Evolutionary conservation across 2,113 vertebrate species (phyloP).

Genomic region (Hemicordylus capensis): DNA sequence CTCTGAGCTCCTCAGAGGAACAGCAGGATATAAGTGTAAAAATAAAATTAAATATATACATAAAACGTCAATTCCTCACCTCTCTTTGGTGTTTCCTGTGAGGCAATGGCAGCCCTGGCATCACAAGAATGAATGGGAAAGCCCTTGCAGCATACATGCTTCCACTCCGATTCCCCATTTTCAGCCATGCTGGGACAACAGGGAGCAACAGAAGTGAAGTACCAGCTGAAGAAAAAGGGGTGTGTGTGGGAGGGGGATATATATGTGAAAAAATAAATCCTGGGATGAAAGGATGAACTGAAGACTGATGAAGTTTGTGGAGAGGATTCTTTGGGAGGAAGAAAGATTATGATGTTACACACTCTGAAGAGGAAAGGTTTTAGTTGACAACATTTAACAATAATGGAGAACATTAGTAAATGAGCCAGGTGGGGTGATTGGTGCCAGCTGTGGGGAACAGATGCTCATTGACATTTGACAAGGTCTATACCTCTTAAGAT

Average conservation of each 20-base stretch:
- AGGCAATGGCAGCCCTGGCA: background rate
- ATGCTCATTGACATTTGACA: too few relatives aligned
- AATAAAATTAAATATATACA: too few relatives aligned
- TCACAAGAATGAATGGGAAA: background rate
- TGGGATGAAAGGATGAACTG: background rate
- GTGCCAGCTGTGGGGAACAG: too few relatives aligned
- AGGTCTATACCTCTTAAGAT: too few relatives aligned
- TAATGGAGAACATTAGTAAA: too few relatives aligned
- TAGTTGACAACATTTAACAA: background rate
- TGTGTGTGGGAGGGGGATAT: too few relatives aligned
- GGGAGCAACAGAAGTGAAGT: background rate
- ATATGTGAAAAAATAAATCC: too few relatives aligned
- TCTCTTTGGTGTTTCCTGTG: too few relatives aligned
- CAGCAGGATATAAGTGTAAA: too few relatives aligned
- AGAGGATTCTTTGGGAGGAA: background rate
- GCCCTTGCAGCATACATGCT: background rate
- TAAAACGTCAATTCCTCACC: too few relatives aligned
- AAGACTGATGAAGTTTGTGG: background rate
- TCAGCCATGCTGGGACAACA: background rate
- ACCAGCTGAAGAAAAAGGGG: background rate
- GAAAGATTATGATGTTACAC: background rate
- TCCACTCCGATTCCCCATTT: background rate
- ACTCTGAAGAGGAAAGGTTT: background rate
- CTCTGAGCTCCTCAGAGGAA: too few relatives aligned
- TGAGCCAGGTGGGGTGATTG: too few relatives aligned